Base-by-base conservation (phyloP, 2,797 vertebrate genomes). In the Sebastes hubbsi region DNA sequence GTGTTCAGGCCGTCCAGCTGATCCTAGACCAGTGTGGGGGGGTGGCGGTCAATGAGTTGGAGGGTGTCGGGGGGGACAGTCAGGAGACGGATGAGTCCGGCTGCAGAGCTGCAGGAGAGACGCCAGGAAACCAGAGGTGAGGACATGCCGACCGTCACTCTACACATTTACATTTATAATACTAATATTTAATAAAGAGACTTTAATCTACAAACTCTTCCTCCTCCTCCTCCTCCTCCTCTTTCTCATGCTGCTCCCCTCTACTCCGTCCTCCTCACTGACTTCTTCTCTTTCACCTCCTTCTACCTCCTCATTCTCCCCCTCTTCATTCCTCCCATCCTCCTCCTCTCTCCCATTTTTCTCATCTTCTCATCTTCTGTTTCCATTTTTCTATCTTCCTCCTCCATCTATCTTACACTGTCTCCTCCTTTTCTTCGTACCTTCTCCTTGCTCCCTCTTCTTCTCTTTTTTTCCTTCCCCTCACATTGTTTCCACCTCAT, bases 1-100 rank as follows among this genome's bases (percentile, higher is more conserved):
- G 36, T 60, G n/a, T 80, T 38, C 88, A 98, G 97, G 94, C 91
- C 20, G 95, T 98, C 52, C 96, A 97, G 90, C 92, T 98, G 92
- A 89, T 96, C 87, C 94, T 98, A 90, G 97, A 98, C 88, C 96
- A 95, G 84, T 98, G 97, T 11, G 65, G 91, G 59, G 95, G 95
- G 63, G 85, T 88, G 14, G 80, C 86, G 1, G 75, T 94, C 74
- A 95, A 86, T 29, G 95, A 96, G 77, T 29, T 77, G 25, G 91
- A 91, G 80, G 91, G 93, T 0, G 70, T 81, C 46, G 85, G 84
- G 75, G 67, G 87, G n/a, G 93, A 93, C 55, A 59, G 73, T 14
- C 91, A 87, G 60, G 93, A 94, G 74, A 80, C 72, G 29, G 95
- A 97, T 75, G 92, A 94, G 61, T 95, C 96, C 4, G 14, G 88